Percentiles rank a stretch among this genome's conserved stretches.
Evolutionary conservation across 2,888 invertebrate species (phyloP).

Genomic region (Petrophora chlorosata): DNA sequence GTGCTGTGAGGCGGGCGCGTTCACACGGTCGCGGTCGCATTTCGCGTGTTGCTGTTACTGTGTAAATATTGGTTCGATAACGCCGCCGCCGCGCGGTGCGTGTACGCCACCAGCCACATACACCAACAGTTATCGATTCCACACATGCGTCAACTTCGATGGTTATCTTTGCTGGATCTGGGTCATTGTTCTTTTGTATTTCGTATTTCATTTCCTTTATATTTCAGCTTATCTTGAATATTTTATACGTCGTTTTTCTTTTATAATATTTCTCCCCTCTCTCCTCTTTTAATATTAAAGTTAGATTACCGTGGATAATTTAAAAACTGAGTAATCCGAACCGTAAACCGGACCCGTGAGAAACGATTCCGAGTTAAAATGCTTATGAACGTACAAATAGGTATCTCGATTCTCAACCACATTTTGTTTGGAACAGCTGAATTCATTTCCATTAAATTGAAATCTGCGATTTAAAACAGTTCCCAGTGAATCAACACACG

Average conservation of each 20-base stretch:
- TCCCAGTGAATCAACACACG: slow-evolving; percentile 19
- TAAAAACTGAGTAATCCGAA: not conserved
- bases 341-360: slow-evolving; percentile 8
- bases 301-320: slow-evolving; percentile 12
- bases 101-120: slow-evolving; percentile 47
- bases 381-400: not conserved
- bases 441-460: slow-evolving; percentile 17
- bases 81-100: slow-evolving; percentile 72
- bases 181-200: slow-evolving; percentile 82
- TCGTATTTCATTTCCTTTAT: slow-evolving; percentile 56
- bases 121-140: slow-evolving; percentile 77
- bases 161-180: slow-evolving; percentile 79
- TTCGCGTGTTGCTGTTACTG: slow-evolving; percentile 72
- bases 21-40: slow-evolving; percentile 63
- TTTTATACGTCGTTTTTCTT: slow-evolving; percentile 2
- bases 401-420: not conserved
- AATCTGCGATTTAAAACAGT: slow-evolving; percentile 15
- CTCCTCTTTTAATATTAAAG: not conserved
- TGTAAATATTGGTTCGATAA: slow-evolving; percentile 78
- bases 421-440: slow-evolving; percentile 9
- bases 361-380: slow-evolving; percentile 1
- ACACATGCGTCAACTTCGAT: slow-evolving; percentile 79
- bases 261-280: not conserved
- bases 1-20: slow-evolving; percentile 46
- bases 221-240: slow-evolving; percentile 36